A percentile compares a stretch with the other conserved stretches of the same genome.
phyloP scores from a whole-genome alignment of 2,888 invertebrate genomes.

The Furcula furcula region DNA sequence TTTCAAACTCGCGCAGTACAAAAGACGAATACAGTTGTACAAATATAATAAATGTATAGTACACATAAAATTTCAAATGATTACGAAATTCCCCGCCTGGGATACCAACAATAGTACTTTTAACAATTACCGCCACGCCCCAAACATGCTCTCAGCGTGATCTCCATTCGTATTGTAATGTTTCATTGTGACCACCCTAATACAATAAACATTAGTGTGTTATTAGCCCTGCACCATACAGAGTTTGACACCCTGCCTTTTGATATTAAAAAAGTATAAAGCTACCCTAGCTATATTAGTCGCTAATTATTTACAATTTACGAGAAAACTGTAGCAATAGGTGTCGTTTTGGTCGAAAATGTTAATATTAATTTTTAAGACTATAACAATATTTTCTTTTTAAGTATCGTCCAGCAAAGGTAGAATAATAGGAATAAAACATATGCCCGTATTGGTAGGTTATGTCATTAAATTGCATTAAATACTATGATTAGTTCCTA shows the following conservation, averaged over 20 bases:
- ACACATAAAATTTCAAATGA: constrained; percentile 52
- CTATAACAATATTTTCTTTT: too few relatives aligned
- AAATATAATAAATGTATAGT: constrained; percentile 18
- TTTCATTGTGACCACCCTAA: constrained; percentile 73
- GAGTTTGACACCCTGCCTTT: constrained; percentile 58
- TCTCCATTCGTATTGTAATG: constrained; percentile 73
- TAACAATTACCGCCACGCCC: constrained; percentile 73
- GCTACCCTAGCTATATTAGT: constrained; percentile 32
- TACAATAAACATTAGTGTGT: constrained; percentile 78
- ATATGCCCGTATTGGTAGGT: too few relatives aligned
- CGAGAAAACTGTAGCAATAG: constrained; percentile 5
- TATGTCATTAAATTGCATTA: too few relatives aligned
- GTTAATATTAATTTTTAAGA: too few relatives aligned
- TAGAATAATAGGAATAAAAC: too few relatives aligned
- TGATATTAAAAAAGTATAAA: constrained; percentile 38
- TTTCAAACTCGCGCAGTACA: neutral
- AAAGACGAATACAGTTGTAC: constrained; percentile 5
- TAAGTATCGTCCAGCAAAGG: too few relatives aligned
- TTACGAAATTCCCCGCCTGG: constrained; percentile 63
- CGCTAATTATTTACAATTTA: constrained; percentile 32
- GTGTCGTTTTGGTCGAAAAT: too few relatives aligned
- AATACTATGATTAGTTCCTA: too few relatives aligned
- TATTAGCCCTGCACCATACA: constrained; percentile 73
- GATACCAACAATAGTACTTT: constrained; percentile 65
- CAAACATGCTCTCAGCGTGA: constrained; percentile 77